phyloP scores from a whole-genome alignment of 2,888 invertebrate species.

The Augiades crinisus region DNA sequence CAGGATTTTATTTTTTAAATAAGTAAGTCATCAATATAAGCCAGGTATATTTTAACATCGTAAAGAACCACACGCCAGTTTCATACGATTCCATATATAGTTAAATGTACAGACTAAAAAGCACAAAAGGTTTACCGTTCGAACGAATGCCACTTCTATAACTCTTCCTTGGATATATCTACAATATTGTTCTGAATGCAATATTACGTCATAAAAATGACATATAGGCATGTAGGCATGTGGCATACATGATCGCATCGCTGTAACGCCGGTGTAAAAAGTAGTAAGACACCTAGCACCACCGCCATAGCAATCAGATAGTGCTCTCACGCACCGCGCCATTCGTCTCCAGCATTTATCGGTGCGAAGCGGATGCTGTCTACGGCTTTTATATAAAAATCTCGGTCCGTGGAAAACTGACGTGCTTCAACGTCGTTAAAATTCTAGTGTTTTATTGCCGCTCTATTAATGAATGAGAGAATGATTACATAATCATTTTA shows the following conservation, averaged over 20 bases:
- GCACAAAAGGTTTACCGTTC: not conserved
- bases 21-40: too few species aligned
- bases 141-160: conserved; percentile 22
- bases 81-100: too few species aligned
- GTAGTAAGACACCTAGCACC: conserved; percentile 42
- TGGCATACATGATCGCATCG: conserved; percentile 51
- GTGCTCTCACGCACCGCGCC: conserved; percentile 61
- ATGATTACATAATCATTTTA: conserved; percentile 6
- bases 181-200: conserved; percentile 40
- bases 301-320: conserved; percentile 52
- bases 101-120: conserved; percentile 1
- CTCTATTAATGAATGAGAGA: conserved; percentile 19
- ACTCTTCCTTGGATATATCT: conserved; percentile 14
- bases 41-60: too few species aligned
- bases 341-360: conserved; percentile 66
- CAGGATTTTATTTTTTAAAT: too few species aligned
- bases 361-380: conserved; percentile 60
- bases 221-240: conserved; percentile 63
- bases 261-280: conserved; percentile 39
- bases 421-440: conserved; percentile 31
- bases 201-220: conserved; percentile 76
- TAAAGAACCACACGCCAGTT: too few species aligned
- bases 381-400: conserved; percentile 49
- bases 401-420: conserved; percentile 40
- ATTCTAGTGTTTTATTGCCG: conserved; percentile 33